Evolutionary conservation across 2,888 invertebrate genomes (phyloP).

Genomic region (Orchesella flavescens): DNA sequence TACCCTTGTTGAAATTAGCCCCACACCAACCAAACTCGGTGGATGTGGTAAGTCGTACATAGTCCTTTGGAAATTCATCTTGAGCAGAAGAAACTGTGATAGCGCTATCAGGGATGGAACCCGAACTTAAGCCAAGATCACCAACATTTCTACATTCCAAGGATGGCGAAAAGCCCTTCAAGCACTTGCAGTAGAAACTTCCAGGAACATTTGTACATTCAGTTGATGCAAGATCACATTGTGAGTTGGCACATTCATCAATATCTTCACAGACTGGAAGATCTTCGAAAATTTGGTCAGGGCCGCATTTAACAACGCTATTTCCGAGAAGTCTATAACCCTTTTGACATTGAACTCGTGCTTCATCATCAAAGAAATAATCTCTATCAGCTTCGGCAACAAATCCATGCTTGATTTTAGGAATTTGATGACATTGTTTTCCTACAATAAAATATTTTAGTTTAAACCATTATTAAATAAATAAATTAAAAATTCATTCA

Average conservation of each 20-base stretch:
- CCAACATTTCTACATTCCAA: constrained; percentile 92
- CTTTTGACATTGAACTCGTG: constrained; percentile 91
- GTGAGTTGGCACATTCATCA: constrained; percentile 90
- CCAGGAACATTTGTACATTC: constrained; percentile 92
- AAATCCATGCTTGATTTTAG: constrained; percentile 89
- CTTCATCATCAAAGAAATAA: constrained; percentile 91
- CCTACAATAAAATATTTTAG: constrained; percentile 73
- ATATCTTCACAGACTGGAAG: constrained; percentile 90
- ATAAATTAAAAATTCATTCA: background rate
- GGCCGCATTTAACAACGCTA: constrained; percentile 88
- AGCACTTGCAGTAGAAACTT: constrained; percentile 88
- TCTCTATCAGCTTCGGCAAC: constrained; percentile 84
- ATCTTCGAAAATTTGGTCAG: constrained; percentile 87
- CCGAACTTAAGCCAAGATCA: constrained; percentile 89
- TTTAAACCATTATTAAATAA: background rate
- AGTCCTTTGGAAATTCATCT: constrained; percentile 85
- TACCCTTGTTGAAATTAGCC: constrained; percentile 86
- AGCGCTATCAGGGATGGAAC: constrained; percentile 91
- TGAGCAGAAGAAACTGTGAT: constrained; percentile 89
- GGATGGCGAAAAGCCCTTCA: constrained; percentile 86
- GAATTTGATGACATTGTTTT: constrained; percentile 83
- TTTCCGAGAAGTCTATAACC: constrained; percentile 88
- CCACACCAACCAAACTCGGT: constrained; percentile 87
- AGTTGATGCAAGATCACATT: constrained; percentile 92
- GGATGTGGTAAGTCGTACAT: constrained; percentile 37